Percentiles rank a stretch among this genome's conserved stretches.
Conservation (phyloP, 2,888 invertebrate genomes). For the Ashinkailepas kermadecensis region DNA sequence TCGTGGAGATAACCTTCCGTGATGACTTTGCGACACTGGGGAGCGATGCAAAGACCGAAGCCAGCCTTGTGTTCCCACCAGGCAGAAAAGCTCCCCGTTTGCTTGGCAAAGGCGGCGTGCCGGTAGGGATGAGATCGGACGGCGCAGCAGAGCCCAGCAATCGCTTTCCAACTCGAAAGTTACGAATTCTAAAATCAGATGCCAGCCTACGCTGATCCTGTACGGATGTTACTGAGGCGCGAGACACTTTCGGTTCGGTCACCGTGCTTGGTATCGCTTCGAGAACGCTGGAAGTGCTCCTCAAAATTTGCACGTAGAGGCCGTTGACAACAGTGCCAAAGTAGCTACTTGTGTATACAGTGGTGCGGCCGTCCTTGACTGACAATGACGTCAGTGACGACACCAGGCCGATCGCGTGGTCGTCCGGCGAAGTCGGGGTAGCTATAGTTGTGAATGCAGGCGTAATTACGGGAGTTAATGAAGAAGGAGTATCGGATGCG, state of each 20-base stretch:
- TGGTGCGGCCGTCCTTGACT: conserved; percentile 44
- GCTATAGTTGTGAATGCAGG: too few species aligned
- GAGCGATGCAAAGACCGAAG: neutral
- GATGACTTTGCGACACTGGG: neutral
- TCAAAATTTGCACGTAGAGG: conserved; percentile 53
- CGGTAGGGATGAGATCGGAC: neutral
- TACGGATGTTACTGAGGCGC: too few species aligned
- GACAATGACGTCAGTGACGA: conserved; percentile 55
- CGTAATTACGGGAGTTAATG: too few species aligned
- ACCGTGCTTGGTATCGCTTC: neutral
- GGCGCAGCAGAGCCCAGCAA: neutral
- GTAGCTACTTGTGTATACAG: conserved; percentile 59
- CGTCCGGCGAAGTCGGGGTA: neutral
- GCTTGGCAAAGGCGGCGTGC: neutral
- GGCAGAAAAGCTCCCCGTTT: neutral
- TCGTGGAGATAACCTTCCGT: neutral
- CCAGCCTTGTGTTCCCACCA: too few species aligned
- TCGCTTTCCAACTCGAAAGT: neutral
- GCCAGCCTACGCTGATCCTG: too few species aligned
- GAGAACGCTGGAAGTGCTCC: conserved; percentile 53
- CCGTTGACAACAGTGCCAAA: conserved; percentile 63
- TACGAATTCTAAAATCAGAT: too few species aligned
- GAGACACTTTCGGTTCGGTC: too few species aligned
- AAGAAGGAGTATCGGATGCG: too few species aligned
- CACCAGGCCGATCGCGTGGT: conserved; percentile 49